Conservation (phyloP, 2,888 invertebrate species). For the Mythimna pallens region DNA sequence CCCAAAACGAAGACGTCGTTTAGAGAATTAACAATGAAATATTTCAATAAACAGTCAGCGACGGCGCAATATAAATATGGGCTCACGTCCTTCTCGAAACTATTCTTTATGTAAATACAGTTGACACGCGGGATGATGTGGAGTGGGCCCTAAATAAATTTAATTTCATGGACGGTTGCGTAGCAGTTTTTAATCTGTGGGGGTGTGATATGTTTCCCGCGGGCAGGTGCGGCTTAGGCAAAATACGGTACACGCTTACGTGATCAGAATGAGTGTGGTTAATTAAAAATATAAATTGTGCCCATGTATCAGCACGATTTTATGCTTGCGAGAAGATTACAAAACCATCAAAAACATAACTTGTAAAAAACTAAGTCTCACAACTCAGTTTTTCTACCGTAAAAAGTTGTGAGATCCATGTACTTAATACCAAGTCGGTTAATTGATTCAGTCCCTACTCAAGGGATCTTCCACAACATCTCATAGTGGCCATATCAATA, state of each 20-base stretch:
- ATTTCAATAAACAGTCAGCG: slow-evolving; percentile 87
- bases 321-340: not conserved
- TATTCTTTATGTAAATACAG: slow-evolving; percentile 88
- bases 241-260: slow-evolving; percentile 71
- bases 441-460: too few species aligned
- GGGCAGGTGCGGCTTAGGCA: slow-evolving; percentile 77
- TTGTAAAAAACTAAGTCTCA: too few species aligned
- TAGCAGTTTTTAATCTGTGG: slow-evolving; percentile 82
- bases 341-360: not conserved
- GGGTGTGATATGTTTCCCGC: slow-evolving; percentile 77
- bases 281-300: slow-evolving; percentile 72
- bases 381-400: too few species aligned
- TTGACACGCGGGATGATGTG: slow-evolving; percentile 84
- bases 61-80: slow-evolving; percentile 87
- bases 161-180: slow-evolving; percentile 84
- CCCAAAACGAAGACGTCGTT: slow-evolving; percentile 82
- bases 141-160: slow-evolving; percentile 89
- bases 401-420: too few species aligned
- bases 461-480: too few species aligned
- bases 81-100: slow-evolving; percentile 84
- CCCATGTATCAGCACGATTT: slow-evolving; percentile 13
- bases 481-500: too few species aligned
- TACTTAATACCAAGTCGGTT: too few species aligned
- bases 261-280: slow-evolving; percentile 76
- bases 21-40: slow-evolving; percentile 89